Percentiles rank a stretch among this genome's conserved stretches.
These are phyloP conservation scores for Chalcis sispes DNA, from an alignment of 2,888 invertebrate genomes.

Conservation along the genomic window DNA sequence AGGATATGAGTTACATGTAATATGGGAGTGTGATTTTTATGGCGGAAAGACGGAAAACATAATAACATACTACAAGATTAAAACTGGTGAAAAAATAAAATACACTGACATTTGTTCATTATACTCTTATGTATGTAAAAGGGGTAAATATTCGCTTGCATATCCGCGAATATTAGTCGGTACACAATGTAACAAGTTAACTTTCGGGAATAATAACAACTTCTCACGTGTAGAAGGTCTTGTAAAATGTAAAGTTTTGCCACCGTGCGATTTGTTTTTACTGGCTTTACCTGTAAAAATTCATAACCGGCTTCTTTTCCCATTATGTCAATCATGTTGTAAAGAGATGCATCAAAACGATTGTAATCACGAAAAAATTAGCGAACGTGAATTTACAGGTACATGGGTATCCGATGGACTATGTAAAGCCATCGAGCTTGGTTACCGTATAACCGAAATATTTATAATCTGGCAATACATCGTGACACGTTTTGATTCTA, in stretches of 20 bases:
- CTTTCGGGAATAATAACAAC: conserved; percentile 16
- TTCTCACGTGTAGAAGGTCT: conserved; percentile 60
- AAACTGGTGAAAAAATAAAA: conserved; percentile 44
- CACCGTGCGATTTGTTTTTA: conserved; percentile 62
- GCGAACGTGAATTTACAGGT: conserved; percentile 62
- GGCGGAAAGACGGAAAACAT: conserved; percentile 33
- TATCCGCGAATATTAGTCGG: conserved; percentile 62
- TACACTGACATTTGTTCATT: conserved; percentile 60
- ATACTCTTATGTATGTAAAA: conserved; percentile 66
- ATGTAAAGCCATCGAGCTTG: conserved; percentile 65
- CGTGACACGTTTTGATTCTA: conserved; percentile 59
- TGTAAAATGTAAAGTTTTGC: conserved; percentile 61
- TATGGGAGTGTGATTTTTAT: conserved; percentile 23
- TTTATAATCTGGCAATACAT: conserved; percentile 69
- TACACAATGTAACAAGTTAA: conserved; percentile 44
- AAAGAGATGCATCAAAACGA: conserved; percentile 54
- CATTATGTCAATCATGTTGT: conserved; percentile 68
- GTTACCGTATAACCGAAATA: conserved; percentile 67
- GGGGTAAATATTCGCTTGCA: conserved; percentile 63
- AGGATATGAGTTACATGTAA: background rate
- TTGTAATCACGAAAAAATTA: conserved; percentile 53
- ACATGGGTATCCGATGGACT: conserved; percentile 71
- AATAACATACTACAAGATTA: conserved; percentile 9
- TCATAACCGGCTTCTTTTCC: conserved; percentile 67
- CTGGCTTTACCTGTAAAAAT: conserved; percentile 66